phyloP scores from a whole-genome alignment of 23 tunicate species.

The Clavelina lepadiformis region DNA sequence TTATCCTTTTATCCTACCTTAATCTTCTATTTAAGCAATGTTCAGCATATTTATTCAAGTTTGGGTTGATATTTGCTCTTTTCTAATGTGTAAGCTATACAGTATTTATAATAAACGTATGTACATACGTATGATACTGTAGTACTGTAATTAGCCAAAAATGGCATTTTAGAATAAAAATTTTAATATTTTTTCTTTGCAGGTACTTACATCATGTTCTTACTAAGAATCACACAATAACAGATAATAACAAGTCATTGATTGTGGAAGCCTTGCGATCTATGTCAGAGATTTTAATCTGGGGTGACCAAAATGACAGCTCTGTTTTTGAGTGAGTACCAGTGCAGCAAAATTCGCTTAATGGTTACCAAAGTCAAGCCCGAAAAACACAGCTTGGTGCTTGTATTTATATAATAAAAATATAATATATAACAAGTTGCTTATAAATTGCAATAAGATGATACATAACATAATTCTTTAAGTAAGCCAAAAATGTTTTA shows the following conservation, averaged over 20 bases:
- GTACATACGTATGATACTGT: too few species aligned
- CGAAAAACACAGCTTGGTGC: too few species aligned
- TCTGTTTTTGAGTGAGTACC: slow-evolving; percentile 95
- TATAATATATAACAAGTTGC: too few species aligned
- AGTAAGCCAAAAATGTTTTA: slow-evolving; percentile 2
- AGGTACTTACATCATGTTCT: slow-evolving; percentile 88
- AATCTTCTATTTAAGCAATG: too few species aligned
- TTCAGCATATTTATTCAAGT: too few species aligned
- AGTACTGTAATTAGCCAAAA: not conserved
- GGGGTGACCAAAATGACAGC: slow-evolving; percentile 99
- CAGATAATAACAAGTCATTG: slow-evolving; percentile 71
- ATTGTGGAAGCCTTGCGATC: slow-evolving; percentile 94
- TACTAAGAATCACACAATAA: slow-evolving; percentile 83
- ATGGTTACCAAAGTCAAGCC: too few species aligned
- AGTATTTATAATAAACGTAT: too few species aligned
- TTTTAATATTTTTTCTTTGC: slow-evolving; percentile 7
- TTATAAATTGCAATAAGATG: too few species aligned
- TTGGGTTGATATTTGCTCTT: too few species aligned
- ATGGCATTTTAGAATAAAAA: not conserved
- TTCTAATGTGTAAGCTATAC: too few species aligned
- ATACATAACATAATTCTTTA: not conserved
- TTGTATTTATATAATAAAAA: too few species aligned
- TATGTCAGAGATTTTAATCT: slow-evolving; percentile 96
- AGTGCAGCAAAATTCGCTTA: not conserved
- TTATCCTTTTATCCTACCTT: too few species aligned